These are phyloP conservation scores for Temnothorax rugatulus DNA, from an alignment of 2,888 invertebrate genomes.

Conservation along the genomic window DNA sequence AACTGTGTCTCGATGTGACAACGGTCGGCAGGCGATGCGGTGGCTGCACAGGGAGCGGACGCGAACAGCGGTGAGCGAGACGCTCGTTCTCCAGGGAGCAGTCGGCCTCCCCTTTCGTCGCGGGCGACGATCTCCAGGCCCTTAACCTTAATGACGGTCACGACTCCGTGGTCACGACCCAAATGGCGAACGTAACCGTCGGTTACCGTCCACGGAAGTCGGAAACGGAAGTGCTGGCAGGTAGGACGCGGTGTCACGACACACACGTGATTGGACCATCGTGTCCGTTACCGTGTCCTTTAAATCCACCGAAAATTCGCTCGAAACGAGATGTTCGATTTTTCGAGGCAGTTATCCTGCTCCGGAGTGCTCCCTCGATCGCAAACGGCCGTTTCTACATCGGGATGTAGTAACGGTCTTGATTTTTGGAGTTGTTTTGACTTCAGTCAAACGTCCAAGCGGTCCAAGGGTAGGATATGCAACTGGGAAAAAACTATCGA, in stretches of 20 bases:
- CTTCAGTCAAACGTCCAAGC: too few species aligned
- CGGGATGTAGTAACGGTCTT: too few species aligned
- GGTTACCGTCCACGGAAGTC: constrained; percentile 73
- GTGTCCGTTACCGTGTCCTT: neutral
- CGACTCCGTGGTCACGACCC: constrained; percentile 87
- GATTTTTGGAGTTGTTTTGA: too few species aligned
- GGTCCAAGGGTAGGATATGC: too few species aligned
- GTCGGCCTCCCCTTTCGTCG: constrained; percentile 90
- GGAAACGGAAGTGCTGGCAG: constrained; percentile 68
- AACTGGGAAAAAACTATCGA: too few species aligned
- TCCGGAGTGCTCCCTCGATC: neutral
- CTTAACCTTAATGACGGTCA: constrained; percentile 85
- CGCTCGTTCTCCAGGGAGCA: constrained; percentile 86
- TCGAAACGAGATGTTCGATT: neutral
- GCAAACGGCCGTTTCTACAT: neutral
- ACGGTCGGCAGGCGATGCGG: constrained; percentile 73
- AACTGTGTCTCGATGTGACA: constrained; percentile 71
- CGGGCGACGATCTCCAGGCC: constrained; percentile 88
- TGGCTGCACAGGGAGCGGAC: constrained; percentile 49
- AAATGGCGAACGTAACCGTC: constrained; percentile 88
- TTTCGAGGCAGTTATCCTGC: neutral
- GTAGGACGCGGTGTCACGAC: neutral
- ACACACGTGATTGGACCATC: neutral
- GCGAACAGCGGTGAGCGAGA: constrained; percentile 57
- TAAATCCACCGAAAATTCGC: neutral